phyloP scores from a whole-genome alignment of 2,113 vertebrate species.

The Pelecanoides urinatrix region DNA sequence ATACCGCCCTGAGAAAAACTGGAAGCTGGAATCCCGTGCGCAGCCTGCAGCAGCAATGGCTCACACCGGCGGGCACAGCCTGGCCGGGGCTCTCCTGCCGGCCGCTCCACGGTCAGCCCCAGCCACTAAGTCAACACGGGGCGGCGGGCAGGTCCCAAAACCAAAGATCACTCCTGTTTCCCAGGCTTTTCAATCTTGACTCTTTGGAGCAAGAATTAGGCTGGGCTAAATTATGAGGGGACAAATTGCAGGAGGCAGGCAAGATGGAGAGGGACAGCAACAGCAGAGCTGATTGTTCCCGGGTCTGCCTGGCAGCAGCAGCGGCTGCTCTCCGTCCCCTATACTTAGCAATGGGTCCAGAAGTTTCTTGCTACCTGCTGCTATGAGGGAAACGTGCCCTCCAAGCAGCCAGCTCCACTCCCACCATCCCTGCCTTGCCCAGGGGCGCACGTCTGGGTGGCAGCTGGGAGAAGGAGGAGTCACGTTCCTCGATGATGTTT shows the following conservation, averaged over 20 bases:
- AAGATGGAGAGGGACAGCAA: neutral
- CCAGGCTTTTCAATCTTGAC: neutral
- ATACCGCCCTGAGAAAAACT: neutral
- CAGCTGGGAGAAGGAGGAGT: neutral
- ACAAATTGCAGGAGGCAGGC: neutral
- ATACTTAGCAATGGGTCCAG: neutral
- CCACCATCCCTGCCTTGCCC: neutral
- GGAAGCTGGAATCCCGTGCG: rapidly evolving
- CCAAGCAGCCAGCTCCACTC: neutral
- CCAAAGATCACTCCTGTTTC: neutral
- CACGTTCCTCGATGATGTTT: neutral
- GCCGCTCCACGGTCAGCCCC: rapidly evolving
- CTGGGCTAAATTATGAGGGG: neutral
- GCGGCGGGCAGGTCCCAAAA: neutral
- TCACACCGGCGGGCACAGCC: neutral
- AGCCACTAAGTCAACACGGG: rapidly evolving
- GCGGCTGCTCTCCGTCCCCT: neutral
- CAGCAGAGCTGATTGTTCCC: neutral
- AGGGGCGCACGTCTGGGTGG: neutral
- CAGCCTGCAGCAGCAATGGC: neutral
- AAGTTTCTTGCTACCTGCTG: neutral
- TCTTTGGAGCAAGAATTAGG: neutral
- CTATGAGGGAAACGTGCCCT: neutral
- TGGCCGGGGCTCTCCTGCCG: neutral
- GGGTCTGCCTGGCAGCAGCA: neutral